Base-by-base conservation (phyloP, 2,797 vertebrate species). In the Poecilia gillii region DNA sequence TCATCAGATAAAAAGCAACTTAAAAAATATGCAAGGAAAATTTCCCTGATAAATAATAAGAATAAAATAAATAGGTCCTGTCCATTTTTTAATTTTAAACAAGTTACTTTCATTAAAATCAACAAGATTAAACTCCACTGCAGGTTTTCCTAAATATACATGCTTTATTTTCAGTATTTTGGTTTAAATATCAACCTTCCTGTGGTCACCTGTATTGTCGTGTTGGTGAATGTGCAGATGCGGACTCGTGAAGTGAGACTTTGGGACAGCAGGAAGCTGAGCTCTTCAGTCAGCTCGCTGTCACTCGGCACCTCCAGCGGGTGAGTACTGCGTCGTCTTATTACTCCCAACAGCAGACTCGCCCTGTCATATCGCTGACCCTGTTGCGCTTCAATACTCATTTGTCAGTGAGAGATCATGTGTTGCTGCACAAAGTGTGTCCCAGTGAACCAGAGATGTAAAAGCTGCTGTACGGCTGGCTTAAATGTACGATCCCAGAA, bases 261-360 rank as follows among this genome's bases (percentile, higher is more conserved):
- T 36, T 99, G 98, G 98, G 98, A 99, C 95, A 95, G 85, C 0
- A 95, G 98, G 81, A 94, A 84, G 57, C 89, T 99, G 90, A 93
- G 88, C 80, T 92, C 91, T 0, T 96, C 97, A 0, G 55, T 95
- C 73, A 87, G 95, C 78, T 95, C 96, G 0, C 1, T 93, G 89
- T 93, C 95, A 0, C 92, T 99, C 77, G 96, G 97, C 81, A 96
- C 96, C 3, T 97, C 97, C 0, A 96, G 94, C 0, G 96, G 97
- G 98, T 99, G 96, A 96, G 96, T 96, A 39, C 75, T 72, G 43
- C 73, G n/a, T 72, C 79, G 59, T 70, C 47, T 72, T 76, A 5
- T 36, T 31, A 41, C 6, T 28, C 14, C 66, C 28, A 2, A 20
- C 2, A 57, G 78, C 79, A 45, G 45, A 39, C 70, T 72, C 20